Conservation (phyloP, 2,888 invertebrate species). For the Cerastoderma edule region DNA sequence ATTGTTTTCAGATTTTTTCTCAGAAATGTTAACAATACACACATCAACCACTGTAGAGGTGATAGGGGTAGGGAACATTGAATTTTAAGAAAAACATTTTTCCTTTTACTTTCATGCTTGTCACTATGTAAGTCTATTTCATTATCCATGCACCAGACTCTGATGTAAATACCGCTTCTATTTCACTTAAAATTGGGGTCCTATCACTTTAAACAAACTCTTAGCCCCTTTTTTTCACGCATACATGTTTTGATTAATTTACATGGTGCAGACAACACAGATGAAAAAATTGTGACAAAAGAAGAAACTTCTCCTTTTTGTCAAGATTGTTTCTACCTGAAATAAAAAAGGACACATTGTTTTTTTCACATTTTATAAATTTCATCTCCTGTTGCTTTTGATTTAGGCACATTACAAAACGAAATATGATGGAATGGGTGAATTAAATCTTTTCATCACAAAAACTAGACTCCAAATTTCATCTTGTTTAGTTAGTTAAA, state of each 20-base stretch:
- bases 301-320: conserved; percentile 4
- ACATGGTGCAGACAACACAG: not conserved
- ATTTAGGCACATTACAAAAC: not conserved
- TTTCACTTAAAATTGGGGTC: not conserved
- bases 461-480: not conserved
- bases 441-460: not conserved
- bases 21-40: conserved; percentile 42
- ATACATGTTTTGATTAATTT: not conserved
- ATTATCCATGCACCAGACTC: conserved; percentile 36
- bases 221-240: not conserved
- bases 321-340: not conserved
- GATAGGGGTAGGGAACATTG: conserved; percentile 32
- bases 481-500: no score
- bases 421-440: not conserved
- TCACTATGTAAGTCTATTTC: conserved; percentile 44
- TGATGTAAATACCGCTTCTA: not conserved
- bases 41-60: conserved; percentile 36
- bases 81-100: not conserved
- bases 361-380: not conserved
- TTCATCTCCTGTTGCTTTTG: not conserved
- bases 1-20: conserved; percentile 44
- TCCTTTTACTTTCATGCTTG: conserved; percentile 47
- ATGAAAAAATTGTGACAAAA: conserved; percentile 2
- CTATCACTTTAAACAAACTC: not conserved
- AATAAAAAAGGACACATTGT: not conserved